phyloP scores from a whole-genome alignment of 2,797 vertebrate genomes.

The Adelosebastes latens region DNA sequence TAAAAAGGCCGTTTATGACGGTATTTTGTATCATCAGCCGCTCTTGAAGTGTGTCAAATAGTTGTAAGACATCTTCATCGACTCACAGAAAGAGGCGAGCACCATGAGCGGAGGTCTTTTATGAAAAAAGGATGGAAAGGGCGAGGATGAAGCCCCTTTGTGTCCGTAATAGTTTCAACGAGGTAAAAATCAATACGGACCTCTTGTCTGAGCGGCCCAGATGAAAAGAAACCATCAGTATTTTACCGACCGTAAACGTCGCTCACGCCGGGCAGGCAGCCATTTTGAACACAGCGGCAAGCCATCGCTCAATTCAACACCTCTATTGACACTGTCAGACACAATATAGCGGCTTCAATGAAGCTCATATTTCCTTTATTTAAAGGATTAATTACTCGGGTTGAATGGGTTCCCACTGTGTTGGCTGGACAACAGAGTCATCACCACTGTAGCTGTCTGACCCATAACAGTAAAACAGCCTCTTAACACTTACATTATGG shows the following conservation, averaged over 20 bases:
- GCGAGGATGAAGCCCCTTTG: conserved; percentile 14
- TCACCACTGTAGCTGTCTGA: background rate
- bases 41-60: background rate
- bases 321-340: conserved; percentile 15
- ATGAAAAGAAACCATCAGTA: conserved; percentile 50
- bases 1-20: background rate
- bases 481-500: background rate
- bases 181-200: conserved; percentile 47
- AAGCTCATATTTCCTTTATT: background rate
- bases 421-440: background rate
- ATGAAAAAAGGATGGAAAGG: background rate
- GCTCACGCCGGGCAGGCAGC: conserved; percentile 21
- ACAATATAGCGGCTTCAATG: background rate
- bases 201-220: conserved; percentile 18
- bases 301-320: background rate
- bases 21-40: conserved; percentile 8
- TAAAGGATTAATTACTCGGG: conserved; percentile 1
- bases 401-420: background rate
- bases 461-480: background rate
- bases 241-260: background rate
- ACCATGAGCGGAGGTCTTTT: conserved; percentile 5
- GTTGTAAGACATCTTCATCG: conserved; percentile 10
- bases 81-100: conserved; percentile 11
- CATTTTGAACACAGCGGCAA: conserved; percentile 47
- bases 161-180: conserved; percentile 42